These are phyloP conservation scores for Lucinisca nassula DNA, from an alignment of 2,888 invertebrate species.

Conservation along the genomic window DNA sequence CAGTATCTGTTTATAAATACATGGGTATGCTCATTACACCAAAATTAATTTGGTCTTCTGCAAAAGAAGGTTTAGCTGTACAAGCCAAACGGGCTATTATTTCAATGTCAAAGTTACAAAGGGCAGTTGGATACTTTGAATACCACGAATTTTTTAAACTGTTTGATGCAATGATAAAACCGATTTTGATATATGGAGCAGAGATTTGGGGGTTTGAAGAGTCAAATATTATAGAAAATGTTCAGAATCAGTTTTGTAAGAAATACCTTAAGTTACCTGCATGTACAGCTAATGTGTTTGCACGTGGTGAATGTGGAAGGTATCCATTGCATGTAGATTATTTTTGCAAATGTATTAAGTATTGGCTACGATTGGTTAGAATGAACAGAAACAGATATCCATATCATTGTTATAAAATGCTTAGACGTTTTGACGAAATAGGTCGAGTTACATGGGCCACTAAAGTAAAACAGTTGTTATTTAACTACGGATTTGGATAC, in stretches of 20 bases:
- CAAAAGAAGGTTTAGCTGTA: neutral
- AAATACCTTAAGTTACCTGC: neutral
- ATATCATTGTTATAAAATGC: constrained; percentile 20
- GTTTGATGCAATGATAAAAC: constrained; percentile 4
- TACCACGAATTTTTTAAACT: neutral
- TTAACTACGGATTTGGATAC: constrained; percentile 23
- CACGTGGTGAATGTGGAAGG: constrained; percentile 17
- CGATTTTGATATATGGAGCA: neutral
- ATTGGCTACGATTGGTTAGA: constrained; percentile 13
- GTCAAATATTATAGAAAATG: neutral
- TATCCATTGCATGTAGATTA: constrained; percentile 11
- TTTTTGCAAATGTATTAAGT: constrained; percentile 10
- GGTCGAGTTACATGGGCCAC: constrained; percentile 20
- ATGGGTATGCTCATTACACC: constrained; percentile 12
- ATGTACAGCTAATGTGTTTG: neutral
- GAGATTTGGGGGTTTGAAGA: constrained; percentile 5
- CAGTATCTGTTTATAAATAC: constrained; percentile 9
- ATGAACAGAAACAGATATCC: neutral
- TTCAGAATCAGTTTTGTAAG: neutral
- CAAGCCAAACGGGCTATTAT: neutral
- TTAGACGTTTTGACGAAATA: constrained; percentile 4
- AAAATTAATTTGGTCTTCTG: neutral
- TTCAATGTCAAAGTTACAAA: neutral
- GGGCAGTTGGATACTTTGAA: neutral
- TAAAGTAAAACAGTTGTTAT: constrained; percentile 14